Conservation (phyloP, 2,888 invertebrate species). For the Morpho helenor region DNA sequence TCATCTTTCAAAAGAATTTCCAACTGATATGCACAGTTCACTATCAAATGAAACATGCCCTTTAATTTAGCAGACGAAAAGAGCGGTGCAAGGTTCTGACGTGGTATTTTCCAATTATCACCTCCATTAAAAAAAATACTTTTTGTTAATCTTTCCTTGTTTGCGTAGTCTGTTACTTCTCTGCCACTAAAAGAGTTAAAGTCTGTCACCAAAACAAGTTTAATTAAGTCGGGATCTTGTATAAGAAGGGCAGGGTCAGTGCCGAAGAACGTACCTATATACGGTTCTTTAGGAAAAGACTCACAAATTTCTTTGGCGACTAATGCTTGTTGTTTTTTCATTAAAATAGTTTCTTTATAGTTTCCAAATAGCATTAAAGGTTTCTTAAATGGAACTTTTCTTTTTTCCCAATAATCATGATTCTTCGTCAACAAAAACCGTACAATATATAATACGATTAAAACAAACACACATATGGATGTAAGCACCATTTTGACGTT, state of each 20-base stretch:
- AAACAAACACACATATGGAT: not conserved
- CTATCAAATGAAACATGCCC: constrained; percentile 55
- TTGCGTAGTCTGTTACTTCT: constrained; percentile 40
- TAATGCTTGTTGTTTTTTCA: constrained; percentile 36
- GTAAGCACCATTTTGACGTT: not conserved
- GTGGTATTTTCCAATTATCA: constrained; percentile 50
- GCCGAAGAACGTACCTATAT: constrained; percentile 53
- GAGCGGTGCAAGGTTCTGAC: constrained; percentile 54
- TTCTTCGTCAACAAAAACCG: constrained; percentile 12
- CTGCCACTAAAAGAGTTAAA: constrained; percentile 55
- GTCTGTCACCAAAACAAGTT: constrained; percentile 48
- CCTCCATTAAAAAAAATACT: constrained; percentile 49
- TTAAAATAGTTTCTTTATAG: constrained; percentile 41
- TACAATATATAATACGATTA: not conserved
- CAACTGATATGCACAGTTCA: constrained; percentile 38
- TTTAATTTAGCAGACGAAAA: constrained; percentile 59
- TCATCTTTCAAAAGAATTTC: constrained; percentile 41
- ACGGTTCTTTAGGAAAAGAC: constrained; percentile 43
- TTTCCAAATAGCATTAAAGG: constrained; percentile 52
- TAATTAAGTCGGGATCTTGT: constrained; percentile 50
- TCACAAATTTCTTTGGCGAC: constrained; percentile 40
- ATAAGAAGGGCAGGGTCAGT: constrained; percentile 52
- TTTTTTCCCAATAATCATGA: constrained; percentile 46
- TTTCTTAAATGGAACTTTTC: constrained; percentile 39
- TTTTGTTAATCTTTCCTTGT: constrained; percentile 40